Percentiles rank a stretch among this genome's conserved stretches.
Evolutionary conservation across 2,113 vertebrate genomes (phyloP).

Genomic region (Megaceryle maxima): DNA sequence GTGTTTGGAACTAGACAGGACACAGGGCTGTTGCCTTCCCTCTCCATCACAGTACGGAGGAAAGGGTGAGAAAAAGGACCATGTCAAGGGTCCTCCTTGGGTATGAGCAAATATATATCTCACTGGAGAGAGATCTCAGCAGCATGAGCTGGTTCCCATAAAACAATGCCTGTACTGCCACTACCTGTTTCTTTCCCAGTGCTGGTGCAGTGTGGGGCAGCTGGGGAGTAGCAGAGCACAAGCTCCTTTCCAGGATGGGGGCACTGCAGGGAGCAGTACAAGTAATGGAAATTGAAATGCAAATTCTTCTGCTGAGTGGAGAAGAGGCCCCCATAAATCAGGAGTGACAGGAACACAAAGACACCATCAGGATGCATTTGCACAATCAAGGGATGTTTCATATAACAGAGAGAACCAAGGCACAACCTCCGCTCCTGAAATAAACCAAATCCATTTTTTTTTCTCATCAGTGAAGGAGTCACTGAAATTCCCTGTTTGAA

Average conservation of each 20-base stretch:
- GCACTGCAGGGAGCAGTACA: neutral
- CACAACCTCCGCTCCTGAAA: constrained; percentile 56
- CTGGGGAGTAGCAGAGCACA: neutral
- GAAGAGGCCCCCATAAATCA: constrained; percentile 71
- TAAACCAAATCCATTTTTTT: constrained; percentile 58
- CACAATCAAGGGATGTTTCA: constrained; percentile 68
- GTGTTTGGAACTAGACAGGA: neutral
- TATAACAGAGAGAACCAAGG: constrained; percentile 55
- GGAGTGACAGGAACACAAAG: constrained; percentile 73
- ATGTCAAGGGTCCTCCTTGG: neutral
- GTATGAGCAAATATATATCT: neutral
- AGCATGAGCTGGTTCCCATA: neutral
- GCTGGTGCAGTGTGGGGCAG: neutral
- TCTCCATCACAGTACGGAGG: neutral
- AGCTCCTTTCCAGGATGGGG: neutral
- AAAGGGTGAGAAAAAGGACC: neutral
- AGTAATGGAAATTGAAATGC: constrained; percentile 64
- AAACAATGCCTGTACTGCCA: neutral
- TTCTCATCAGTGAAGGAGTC: constrained; percentile 15
- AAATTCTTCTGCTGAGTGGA: constrained; percentile 50
- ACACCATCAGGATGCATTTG: constrained; percentile 71
- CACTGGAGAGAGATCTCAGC: neutral
- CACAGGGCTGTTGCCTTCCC: neutral
- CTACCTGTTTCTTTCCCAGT: fast-evolving
- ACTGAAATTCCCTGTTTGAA: constrained; percentile 58